phyloP scores from a whole-genome alignment of 2,888 invertebrate genomes.

The Hirudinaria manillensis region DNA sequence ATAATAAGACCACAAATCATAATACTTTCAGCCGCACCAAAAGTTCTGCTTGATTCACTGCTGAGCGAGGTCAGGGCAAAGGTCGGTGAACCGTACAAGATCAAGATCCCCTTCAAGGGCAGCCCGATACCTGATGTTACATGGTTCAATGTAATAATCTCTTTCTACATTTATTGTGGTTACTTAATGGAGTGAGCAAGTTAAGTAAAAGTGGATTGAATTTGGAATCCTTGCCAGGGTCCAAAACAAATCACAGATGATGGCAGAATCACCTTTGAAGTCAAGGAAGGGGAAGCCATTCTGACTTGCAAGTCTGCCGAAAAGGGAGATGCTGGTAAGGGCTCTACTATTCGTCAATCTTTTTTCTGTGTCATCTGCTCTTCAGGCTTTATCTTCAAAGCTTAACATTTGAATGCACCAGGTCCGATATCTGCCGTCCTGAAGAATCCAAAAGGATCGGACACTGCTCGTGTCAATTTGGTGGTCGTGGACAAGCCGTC shows the following conservation, averaged over 20 bases:
- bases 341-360: background rate
- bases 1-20: too few species aligned
- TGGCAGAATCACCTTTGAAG: conserved; percentile 71
- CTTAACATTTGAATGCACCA: background rate
- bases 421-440: conserved; percentile 83
- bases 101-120: conserved; percentile 87
- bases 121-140: conserved; percentile 67
- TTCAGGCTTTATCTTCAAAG: background rate
- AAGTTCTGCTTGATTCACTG: conserved; percentile 75
- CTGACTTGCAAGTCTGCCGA: conserved; percentile 68
- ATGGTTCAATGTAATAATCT: conserved; percentile 68
- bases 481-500: conserved; percentile 65
- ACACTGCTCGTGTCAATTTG: conserved; percentile 77
- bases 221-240: conserved; percentile 58
- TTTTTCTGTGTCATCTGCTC: background rate
- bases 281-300: conserved; percentile 46
- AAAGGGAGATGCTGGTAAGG: conserved; percentile 71
- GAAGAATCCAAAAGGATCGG: conserved; percentile 81
- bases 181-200: background rate
- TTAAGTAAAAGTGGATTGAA: background rate
- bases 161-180: background rate
- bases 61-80: conserved; percentile 80
- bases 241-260: conserved; percentile 71
- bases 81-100: conserved; percentile 89
- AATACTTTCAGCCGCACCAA: conserved; percentile 67